A percentile compares a stretch with the other conserved stretches of the same genome.
Evolutionary conservation across 2,888 invertebrate species (phyloP).

Genomic region (Athetis lepigone): DNA sequence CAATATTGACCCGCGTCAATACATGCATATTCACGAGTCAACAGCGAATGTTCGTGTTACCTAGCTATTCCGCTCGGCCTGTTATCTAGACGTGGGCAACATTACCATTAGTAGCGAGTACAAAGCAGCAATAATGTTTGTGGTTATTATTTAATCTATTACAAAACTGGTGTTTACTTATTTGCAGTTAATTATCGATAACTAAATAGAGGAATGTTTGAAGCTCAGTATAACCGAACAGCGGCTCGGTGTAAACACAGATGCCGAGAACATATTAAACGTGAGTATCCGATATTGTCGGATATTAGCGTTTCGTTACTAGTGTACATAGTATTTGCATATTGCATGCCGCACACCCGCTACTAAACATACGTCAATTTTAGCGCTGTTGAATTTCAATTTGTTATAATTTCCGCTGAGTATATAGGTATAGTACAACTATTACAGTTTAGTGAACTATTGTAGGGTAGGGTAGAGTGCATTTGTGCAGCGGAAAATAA

Average conservation of each 20-base stretch:
- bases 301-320: slow-evolving; percentile 14
- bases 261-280: not conserved
- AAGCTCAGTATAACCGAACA: slow-evolving; percentile 5
- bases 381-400: slow-evolving; percentile 17
- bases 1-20: slow-evolving; percentile 42
- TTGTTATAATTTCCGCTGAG: slow-evolving; percentile 18
- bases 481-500: slow-evolving; percentile 21
- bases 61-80: not conserved
- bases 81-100: not conserved
- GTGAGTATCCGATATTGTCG: slow-evolving; percentile 1
- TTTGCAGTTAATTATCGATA: slow-evolving; percentile 28
- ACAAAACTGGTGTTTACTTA: too few species aligned
- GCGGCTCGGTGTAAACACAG: slow-evolving; percentile 1
- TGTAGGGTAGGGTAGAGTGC: too few species aligned
- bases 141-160: too few species aligned
- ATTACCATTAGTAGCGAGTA: too few species aligned
- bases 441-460: too few species aligned
- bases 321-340: slow-evolving; percentile 6
- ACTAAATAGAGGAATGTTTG: slow-evolving; percentile 1
- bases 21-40: slow-evolving; percentile 48
- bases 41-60: slow-evolving; percentile 9
- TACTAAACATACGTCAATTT: slow-evolving; percentile 12
- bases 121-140: not conserved
- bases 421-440: not conserved
- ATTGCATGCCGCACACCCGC: not conserved